These are phyloP conservation scores for Zygogramma bicolorata DNA, from an alignment of 2,888 invertebrate species.

Conservation along the genomic window DNA sequence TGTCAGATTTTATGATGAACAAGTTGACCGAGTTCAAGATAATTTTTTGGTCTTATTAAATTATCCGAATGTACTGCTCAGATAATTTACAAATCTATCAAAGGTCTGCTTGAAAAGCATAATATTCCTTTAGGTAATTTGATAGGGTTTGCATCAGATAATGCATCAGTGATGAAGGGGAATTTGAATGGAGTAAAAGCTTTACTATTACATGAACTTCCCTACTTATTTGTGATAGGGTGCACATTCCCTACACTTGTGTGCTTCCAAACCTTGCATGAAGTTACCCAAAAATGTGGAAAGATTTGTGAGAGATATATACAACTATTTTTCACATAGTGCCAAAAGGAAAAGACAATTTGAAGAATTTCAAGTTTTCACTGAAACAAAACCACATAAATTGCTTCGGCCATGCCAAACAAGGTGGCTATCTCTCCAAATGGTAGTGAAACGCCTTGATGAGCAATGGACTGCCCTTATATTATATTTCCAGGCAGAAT, in stretches of 20 bases:
- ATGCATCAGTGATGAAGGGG: conserved; percentile 7
- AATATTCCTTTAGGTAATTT: background rate
- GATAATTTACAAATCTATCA: background rate
- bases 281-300: background rate
- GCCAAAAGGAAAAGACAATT: conserved; percentile 12
- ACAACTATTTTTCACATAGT: conserved; percentile 15
- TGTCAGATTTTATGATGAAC: conserved; percentile 10
- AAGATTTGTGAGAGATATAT: conserved; percentile 14
- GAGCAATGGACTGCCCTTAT: conserved; percentile 14
- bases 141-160: conserved; percentile 12
- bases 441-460: conserved; percentile 7
- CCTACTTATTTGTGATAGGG: conserved; percentile 15
- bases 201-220: background rate
- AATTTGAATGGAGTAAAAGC: conserved; percentile 5
- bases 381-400: conserved; percentile 8
- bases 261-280: conserved; percentile 13
- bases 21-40: background rate
- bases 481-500: background rate
- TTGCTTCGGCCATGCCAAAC: conserved; percentile 18
- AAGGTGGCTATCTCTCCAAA: conserved; percentile 8
- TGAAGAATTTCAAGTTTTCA: conserved; percentile 4
- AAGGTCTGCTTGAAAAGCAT: background rate
- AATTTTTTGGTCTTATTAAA: conserved; percentile 6
- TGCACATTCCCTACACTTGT: conserved; percentile 14
- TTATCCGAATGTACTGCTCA: background rate